Evolutionary conservation across 2,797 vertebrate genomes (phyloP).

Genomic region (Microchirus variegatus): DNA sequence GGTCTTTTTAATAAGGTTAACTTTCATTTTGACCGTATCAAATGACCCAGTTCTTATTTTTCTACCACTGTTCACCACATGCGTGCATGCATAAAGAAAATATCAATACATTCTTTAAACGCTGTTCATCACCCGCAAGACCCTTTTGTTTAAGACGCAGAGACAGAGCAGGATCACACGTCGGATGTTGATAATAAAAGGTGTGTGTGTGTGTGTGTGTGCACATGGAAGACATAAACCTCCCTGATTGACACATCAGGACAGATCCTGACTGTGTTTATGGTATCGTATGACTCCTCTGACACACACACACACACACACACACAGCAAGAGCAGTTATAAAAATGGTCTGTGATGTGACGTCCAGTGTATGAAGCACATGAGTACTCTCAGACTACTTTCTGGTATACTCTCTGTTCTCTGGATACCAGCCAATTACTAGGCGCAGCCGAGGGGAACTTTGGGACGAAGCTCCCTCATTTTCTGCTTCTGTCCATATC

Average conservation of each 20-base stretch:
- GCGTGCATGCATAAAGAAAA: no score
- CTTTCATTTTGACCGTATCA: no score
- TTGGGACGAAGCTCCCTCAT: slow-evolving; percentile 32
- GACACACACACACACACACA: slow-evolving; percentile 4
- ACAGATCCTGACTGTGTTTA: slow-evolving; percentile 44
- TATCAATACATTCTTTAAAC: no score
- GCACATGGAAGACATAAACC: slow-evolving; percentile 23
- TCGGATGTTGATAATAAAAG: slow-evolving; percentile 10
- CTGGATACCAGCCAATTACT: slow-evolving; percentile 73
- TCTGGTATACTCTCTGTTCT: slow-evolving; percentile 68
- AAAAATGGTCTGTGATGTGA: slow-evolving; percentile 59
- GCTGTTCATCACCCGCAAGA: background rate
- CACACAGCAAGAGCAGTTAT: slow-evolving; percentile 40
- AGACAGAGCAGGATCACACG: slow-evolving; percentile 18
- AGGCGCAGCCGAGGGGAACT: slow-evolving; percentile 63
- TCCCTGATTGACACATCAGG: slow-evolving; percentile 51
- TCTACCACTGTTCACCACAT: no score
- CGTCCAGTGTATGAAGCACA: slow-evolving; percentile 71
- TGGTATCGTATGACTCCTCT: slow-evolving; percentile 36
- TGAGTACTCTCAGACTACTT: slow-evolving; percentile 55
- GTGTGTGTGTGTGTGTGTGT: slow-evolving; percentile 41
- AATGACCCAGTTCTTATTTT: no score
- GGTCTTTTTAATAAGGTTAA: no score
- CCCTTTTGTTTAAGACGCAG: background rate
- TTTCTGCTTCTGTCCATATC: slow-evolving; percentile 50